phyloP scores from a whole-genome alignment of 2,888 invertebrate genomes.

The Sinhomidia bicolor region DNA sequence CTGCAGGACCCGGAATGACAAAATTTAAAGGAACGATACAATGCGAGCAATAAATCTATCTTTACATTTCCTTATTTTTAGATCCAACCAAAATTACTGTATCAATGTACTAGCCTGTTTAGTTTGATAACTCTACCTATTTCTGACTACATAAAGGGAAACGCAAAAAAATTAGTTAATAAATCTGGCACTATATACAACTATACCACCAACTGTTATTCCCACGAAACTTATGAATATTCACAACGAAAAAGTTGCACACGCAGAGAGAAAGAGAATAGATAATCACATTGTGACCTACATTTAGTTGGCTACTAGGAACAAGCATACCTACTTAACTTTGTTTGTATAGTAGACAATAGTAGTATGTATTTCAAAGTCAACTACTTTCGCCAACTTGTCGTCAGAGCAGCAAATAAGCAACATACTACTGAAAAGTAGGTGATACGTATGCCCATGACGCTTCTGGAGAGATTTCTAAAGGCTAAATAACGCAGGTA shows the following conservation, averaged over 20 bases:
- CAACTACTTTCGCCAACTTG: neutral
- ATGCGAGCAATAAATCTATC: neutral
- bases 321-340: too few species aligned
- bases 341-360: too few species aligned
- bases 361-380: neutral
- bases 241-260: neutral
- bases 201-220: neutral
- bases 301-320: neutral
- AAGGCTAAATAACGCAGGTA: too few species aligned
- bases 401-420: neutral
- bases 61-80: too few species aligned
- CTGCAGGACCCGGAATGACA: neutral
- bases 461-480: slow-evolving; percentile 43
- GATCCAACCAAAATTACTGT: too few species aligned
- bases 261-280: too few species aligned
- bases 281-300: neutral
- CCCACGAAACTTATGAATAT: neutral
- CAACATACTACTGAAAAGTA: neutral
- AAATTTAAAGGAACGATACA: slow-evolving; percentile 11
- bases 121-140: too few species aligned
- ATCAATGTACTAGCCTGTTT: too few species aligned
- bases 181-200: neutral
- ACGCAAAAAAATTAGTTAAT: neutral
- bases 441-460: neutral
- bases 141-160: too few species aligned